Evolutionary conservation across 2,888 invertebrate species (phyloP).

Genomic region (Chalcosyrphus nemorum): DNA sequence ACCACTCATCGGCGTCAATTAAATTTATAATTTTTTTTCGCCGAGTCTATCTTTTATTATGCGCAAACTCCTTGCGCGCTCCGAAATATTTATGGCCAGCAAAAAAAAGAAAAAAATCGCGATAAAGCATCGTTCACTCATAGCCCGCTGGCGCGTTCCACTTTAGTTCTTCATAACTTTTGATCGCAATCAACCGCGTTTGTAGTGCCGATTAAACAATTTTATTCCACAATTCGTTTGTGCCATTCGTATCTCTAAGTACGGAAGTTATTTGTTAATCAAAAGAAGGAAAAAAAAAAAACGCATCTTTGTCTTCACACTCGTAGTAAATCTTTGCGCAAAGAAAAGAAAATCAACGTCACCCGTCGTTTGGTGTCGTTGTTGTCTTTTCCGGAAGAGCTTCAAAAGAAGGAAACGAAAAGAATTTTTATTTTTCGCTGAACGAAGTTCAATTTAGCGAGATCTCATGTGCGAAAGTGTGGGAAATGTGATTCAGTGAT

Average conservation of each 20-base stretch:
- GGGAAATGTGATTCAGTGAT: conserved; percentile 19
- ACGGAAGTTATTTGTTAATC: conserved; percentile 11
- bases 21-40: conserved; percentile 7
- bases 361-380: neutral
- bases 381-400: conserved; percentile 34
- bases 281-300: conserved; percentile 12
- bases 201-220: neutral
- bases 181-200: conserved; percentile 25
- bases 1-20: conserved; percentile 1
- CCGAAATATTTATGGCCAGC: neutral
- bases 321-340: neutral
- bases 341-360: conserved; percentile 39
- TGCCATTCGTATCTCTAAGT: conserved; percentile 13
- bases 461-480: neutral
- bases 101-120: neutral
- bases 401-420: neutral
- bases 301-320: neutral
- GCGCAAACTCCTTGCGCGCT: conserved; percentile 30
- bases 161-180: conserved; percentile 29
- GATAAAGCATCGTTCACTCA: neutral
- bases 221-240: neutral
- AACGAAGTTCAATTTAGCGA: neutral
- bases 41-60: neutral
- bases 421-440: neutral
- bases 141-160: neutral